Conservation (phyloP, 2,888 invertebrate genomes). For the Netelia virgata region DNA sequence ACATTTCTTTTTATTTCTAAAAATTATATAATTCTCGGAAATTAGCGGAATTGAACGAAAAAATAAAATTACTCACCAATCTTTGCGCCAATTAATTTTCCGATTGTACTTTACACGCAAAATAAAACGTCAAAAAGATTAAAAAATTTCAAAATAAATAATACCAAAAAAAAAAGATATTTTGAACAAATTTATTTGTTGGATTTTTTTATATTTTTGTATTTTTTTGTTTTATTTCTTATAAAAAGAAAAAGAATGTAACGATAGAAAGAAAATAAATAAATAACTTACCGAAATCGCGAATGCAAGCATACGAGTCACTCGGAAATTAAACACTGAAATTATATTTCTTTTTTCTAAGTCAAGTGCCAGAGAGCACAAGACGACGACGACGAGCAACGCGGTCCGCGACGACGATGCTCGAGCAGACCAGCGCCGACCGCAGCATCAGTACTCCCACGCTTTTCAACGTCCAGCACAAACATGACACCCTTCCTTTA, state of each 20-base stretch:
- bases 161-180: not conserved
- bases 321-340: constrained; percentile 74
- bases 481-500: constrained; percentile 71
- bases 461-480: constrained; percentile 67
- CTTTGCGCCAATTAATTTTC: too few species aligned
- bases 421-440: constrained; percentile 36
- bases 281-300: constrained; percentile 56
- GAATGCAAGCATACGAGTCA: constrained; percentile 71
- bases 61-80: too few species aligned
- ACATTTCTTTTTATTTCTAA: too few species aligned
- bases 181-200: too few species aligned
- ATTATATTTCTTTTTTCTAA: constrained; percentile 50
- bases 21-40: too few species aligned
- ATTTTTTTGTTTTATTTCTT: not conserved
- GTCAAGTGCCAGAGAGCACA: constrained; percentile 40
- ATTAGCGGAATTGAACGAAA: too few species aligned
- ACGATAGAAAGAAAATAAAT: not conserved
- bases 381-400: constrained; percentile 27
- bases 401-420: constrained; percentile 60
- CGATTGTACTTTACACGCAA: too few species aligned
- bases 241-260: not conserved
- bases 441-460: constrained; percentile 72
- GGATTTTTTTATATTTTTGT: not conserved
- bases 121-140: too few species aligned
- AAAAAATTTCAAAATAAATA: not conserved